A percentile compares a stretch with the other conserved stretches of the same genome.
phyloP scores from a whole-genome alignment of 2,113 vertebrate species.

The Malurus melanocephalus region DNA sequence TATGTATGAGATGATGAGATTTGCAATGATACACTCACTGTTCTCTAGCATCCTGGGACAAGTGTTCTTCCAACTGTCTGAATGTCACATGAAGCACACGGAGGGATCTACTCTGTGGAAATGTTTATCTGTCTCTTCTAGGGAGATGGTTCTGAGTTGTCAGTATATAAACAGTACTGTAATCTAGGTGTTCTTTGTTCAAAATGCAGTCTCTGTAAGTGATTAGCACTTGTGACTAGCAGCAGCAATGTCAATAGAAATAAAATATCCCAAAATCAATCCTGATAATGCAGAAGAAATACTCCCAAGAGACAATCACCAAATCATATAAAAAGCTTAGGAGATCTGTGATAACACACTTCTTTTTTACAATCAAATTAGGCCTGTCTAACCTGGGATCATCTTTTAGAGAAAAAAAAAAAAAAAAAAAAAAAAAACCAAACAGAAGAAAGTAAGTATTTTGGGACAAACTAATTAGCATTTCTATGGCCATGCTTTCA shows the following conservation, averaged over 20 bases:
- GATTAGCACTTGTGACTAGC: background rate
- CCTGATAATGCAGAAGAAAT: background rate
- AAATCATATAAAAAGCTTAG: background rate
- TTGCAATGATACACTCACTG: background rate
- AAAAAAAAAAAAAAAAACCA: too few relatives aligned
- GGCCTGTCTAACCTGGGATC: background rate
- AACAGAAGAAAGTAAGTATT: background rate
- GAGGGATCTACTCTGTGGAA: background rate
- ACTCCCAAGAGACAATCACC: background rate
- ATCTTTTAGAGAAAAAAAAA: background rate
- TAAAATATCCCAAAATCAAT: background rate
- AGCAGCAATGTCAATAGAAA: background rate
- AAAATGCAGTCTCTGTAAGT: background rate
- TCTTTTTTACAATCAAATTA: background rate
- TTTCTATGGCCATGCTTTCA: background rate
- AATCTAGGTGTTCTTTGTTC: background rate
- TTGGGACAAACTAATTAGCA: background rate
- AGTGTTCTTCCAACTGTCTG: background rate
- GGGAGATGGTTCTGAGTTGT: background rate
- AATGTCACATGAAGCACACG: background rate
- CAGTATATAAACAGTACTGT: background rate
- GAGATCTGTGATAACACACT: background rate
- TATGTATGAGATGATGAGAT: constrained; percentile 7
- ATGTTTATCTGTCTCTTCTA: background rate
- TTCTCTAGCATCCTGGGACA: background rate